Evolutionary conservation across 2,113 vertebrate species (phyloP).

Genomic region (Pygoscelis antarcticus): DNA sequence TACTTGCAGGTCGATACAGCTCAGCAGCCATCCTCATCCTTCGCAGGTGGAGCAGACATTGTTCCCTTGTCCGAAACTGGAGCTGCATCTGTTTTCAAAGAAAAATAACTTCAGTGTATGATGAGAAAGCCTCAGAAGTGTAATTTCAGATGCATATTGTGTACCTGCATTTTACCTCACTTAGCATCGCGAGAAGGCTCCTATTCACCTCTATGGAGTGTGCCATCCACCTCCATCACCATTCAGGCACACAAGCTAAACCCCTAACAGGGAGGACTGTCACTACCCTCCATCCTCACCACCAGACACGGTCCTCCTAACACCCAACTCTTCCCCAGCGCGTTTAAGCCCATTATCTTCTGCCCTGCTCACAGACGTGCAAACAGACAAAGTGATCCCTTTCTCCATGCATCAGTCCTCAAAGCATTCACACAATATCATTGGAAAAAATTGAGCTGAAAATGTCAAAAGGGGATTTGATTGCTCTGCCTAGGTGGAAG

Average conservation of each 20-base stretch:
- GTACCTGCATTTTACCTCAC: neutral
- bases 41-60: conserved; percentile 33
- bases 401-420: neutral
- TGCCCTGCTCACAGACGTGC: neutral
- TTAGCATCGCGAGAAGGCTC: rapidly evolving
- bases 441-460: rapidly evolving
- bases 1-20: conserved; percentile 71
- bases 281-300: neutral
- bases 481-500: neutral
- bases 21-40: conserved; percentile 72
- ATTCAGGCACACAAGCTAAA: neutral
- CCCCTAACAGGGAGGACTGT: rapidly evolving
- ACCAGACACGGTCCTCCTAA: rapidly evolving
- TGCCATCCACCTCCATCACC: rapidly evolving
- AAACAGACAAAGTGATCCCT: neutral
- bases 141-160: rapidly evolving
- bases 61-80: conserved; percentile 61
- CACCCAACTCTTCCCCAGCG: rapidly evolving
- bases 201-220: rapidly evolving
- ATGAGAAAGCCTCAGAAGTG: neutral
- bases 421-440: rapidly evolving
- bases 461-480: neutral
- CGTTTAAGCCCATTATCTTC: neutral
- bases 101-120: neutral
- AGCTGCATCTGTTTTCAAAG: conserved; percentile 54